Evolutionary conservation across 1,140 invertebrate genomes (phyloP).

Genomic region (Neodiprion virginianus): DNA sequence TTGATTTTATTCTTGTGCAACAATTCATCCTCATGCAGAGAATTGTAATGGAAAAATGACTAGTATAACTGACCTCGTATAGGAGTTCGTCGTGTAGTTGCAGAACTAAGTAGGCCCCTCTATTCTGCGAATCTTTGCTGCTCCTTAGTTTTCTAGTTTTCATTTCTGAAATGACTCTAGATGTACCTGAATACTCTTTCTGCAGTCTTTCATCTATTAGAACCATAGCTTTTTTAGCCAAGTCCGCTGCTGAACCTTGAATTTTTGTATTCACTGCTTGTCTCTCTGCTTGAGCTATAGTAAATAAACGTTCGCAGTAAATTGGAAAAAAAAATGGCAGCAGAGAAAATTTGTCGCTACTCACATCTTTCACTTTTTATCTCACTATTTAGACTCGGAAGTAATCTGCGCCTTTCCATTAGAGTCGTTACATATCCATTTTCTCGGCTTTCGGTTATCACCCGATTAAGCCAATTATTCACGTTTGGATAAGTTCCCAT

Average conservation of each 20-base stretch:
- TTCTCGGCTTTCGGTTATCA: slow-evolving; percentile 73
- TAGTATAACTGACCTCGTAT: slow-evolving; percentile 78
- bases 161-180: slow-evolving; percentile 44
- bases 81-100: slow-evolving; percentile 97
- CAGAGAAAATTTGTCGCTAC: slow-evolving; percentile 37
- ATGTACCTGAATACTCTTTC: slow-evolving; percentile 43
- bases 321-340: slow-evolving; percentile 19
- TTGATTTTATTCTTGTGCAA: slow-evolving; percentile 9
- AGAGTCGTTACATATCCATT: slow-evolving; percentile 87
- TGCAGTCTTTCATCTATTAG: slow-evolving; percentile 70
- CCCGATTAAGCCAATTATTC: slow-evolving; percentile 69
- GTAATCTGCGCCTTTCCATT: slow-evolving; percentile 76
- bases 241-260: slow-evolving; percentile 95
- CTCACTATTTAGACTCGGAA: slow-evolving; percentile 78
- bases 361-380: slow-evolving; percentile 68
- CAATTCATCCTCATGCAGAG: slow-evolving; percentile 8
- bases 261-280: slow-evolving; percentile 95
- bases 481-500: slow-evolving; percentile 82
- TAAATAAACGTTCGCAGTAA: slow-evolving; percentile 23
- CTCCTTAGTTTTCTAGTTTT: slow-evolving; percentile 47
- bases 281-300: slow-evolving; percentile 84
- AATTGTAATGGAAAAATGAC: slow-evolving; percentile 13
- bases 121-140: slow-evolving; percentile 38
- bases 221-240: slow-evolving; percentile 91
- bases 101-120: slow-evolving; percentile 74